These are phyloP conservation scores for Labia minor DNA, from an alignment of 2,888 invertebrate genomes.

Conservation along the genomic window DNA sequence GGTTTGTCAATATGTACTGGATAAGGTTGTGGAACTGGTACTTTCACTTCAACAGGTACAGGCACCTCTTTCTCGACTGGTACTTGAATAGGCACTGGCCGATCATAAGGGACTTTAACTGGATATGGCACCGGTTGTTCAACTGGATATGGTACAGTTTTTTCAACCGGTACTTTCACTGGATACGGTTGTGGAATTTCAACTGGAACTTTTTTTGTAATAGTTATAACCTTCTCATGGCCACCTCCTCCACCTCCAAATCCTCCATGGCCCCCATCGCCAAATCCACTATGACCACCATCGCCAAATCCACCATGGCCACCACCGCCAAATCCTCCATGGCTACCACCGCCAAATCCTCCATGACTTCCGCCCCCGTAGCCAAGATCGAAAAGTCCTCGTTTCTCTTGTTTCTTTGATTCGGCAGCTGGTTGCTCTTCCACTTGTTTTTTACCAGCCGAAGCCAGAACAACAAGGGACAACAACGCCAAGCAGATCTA, in stretches of 20 bases:
- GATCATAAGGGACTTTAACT: conserved; percentile 34
- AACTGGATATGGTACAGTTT: conserved; percentile 42
- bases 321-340: conserved; percentile 17
- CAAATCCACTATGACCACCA: conserved; percentile 18
- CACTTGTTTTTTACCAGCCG: conserved; percentile 48
- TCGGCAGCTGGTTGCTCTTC: conserved; percentile 30
- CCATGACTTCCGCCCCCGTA: conserved; percentile 20
- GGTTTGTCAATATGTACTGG: conserved; percentile 36
- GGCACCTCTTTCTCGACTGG: conserved; percentile 39
- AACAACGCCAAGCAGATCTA: conserved; percentile 40
- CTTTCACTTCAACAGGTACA: conserved; percentile 24
- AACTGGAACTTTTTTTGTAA: conserved; percentile 64
- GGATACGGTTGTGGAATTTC: conserved; percentile 42
- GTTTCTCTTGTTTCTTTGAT: conserved; percentile 65
- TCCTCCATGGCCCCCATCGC: conserved; percentile 34
- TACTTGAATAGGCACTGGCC: conserved; percentile 31
- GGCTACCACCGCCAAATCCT: not conserved
- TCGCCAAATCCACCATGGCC: conserved; percentile 30
- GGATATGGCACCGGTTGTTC: conserved; percentile 56
- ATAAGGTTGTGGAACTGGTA: conserved; percentile 26
- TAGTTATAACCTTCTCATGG: conserved; percentile 64
- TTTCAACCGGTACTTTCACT: conserved; percentile 51
- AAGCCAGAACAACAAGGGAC: conserved; percentile 47
- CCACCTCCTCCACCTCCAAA: conserved; percentile 36
- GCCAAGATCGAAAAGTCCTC: conserved; percentile 63